Base-by-base conservation (phyloP, 2,113 vertebrate genomes). In the Tenrec ecaudatus region DNA sequence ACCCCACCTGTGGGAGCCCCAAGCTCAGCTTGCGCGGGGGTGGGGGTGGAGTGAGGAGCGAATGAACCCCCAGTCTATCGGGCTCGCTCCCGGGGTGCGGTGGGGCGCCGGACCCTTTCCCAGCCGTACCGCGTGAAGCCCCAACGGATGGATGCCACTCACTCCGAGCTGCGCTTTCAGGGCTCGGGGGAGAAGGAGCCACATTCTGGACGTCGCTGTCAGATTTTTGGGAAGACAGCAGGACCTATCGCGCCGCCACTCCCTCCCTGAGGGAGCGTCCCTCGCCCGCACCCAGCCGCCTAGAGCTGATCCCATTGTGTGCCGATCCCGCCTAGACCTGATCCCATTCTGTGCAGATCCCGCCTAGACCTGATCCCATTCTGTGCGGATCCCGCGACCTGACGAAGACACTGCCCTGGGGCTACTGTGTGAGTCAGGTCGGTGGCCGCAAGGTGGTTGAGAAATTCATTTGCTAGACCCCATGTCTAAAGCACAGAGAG, bases 101-200 rank as follows among this genome's bases (percentile, higher is more conserved):
- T 19, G 6, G 62, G 60, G 47, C 17, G 38, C 2, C 4, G 1
- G 62, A 33, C 43, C 53, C 2, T 38, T 31, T 53, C 38, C 60
- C 60, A 33, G 0, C 0, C 10, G 43, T 6, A 40, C 38, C 0
- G 2, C 25, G 0, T 6, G 3, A 17, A 76, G 38, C 8, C n/a
- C 68, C 22, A 11, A 40, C 40, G 69, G 62, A 25, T 3, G 66
- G 27, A 36, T 79, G 68, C 40, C 17, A 0, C 75, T 12, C 22
- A 29, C 9, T 25, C 2, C 33, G 38, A 4, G 53, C 53, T 89
- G 84, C 33, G 11, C 19, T 47, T 82, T 68, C 19, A 16, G 64
- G 33, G 33, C 33, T 25, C 38, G 43, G 16, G 36, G 38, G 33
- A 43, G 71, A 20, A n/a, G 53, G 23, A 22, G 76, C 57, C 58